Base-by-base conservation (phyloP, 2,797 vertebrate species). In the Peromyscus aztecus region DNA sequence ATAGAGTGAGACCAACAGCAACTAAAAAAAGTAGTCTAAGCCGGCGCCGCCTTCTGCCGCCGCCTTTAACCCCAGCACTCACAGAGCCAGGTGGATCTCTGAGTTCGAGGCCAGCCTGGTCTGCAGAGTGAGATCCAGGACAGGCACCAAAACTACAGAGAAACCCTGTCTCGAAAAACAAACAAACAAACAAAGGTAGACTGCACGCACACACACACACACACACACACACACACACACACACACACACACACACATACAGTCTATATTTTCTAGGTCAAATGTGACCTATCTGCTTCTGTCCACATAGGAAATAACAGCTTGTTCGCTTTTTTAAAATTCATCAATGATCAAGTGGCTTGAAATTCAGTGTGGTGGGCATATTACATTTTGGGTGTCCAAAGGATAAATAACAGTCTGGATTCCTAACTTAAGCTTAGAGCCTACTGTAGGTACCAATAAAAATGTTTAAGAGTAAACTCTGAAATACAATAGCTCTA, bases 231-330 rank as follows among this genome's bases (percentile, higher is more conserved):
- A 52, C 49, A 13, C 49, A 49, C 49, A 52, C 49, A 52, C 49
- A 52, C 49, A 52, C 49, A 52, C 90, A 21, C 46, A 49, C 46
- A 49, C 46, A 49, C 46, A 52, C 49, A 52, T 12, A 52, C 49
- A 13, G 34, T 90, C 40, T 94, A 13, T 95, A 43, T 88, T 96
- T 90, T 88, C 75, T 76, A 94, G 85, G 52, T 80, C n/a, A 94
- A 23, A 23, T 85, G 34, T 87, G 19, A 23, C 92, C 24, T 93
- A 1, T 43, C 14, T 94, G 61, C 21, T 7, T 96, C 69, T 92
- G 31, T 94, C 80, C 69, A 87, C 16, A 4, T 71, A 69, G 76
- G 37, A 90, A 93, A 90, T 80, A 81, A 75, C 7, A 94, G 19
- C 90, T 93, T 81, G 6, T 94, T 93, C 40, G 89, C 34, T 29